Base-by-base conservation (phyloP, 2,888 invertebrate species). In the Hemithea aestivaria region DNA sequence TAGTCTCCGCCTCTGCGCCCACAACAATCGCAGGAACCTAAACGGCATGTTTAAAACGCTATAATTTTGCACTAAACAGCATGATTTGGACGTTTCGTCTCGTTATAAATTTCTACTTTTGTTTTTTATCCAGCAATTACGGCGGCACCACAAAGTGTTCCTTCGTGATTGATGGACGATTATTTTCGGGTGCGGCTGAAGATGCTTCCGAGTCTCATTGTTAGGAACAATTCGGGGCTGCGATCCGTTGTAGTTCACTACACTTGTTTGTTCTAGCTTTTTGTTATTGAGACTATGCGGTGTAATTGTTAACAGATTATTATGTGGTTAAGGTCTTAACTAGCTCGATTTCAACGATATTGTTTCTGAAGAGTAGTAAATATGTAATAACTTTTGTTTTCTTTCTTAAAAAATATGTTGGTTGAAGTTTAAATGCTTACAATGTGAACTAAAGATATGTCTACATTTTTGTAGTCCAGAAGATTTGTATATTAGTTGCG, bases 31-130 rank as follows among this genome's bases (percentile, higher is more conserved):
- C 70, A 74, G 77, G 71, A 70, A 76, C 71, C 76, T 82, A 84
- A 85, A 83, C 80, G 77, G 59, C 61, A 58, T 72, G 69, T 77
- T 81, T 79, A 76, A 76, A 82, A 80, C 66, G 76, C 79, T 78
- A 80, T 84, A 87, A 87, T 87, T 85, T 84, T 45, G 82, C 85
- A 82, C 83, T 84, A 82, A 85, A 83, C 74, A 72, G 74, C 69
- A 79, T 81, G 83, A 87, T 84, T 83, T 75, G 69, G 68, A 66
- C 70, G 69, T 80, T 80, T 77, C 71, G 56, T 78, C 80, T 84
- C 69, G 82, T 87, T 82, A 84, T 74, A 81, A 78, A 81, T 79
- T 78, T 77, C 72, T 71, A 80, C 78, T 80, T 81, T 83, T 84
- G 79, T 84, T 85, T 82, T 82, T 83, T 81, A 69, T 54, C 48